These are phyloP conservation scores for Galeruca laticollis DNA, from an alignment of 2,888 invertebrate genomes.

Conservation along the genomic window DNA sequence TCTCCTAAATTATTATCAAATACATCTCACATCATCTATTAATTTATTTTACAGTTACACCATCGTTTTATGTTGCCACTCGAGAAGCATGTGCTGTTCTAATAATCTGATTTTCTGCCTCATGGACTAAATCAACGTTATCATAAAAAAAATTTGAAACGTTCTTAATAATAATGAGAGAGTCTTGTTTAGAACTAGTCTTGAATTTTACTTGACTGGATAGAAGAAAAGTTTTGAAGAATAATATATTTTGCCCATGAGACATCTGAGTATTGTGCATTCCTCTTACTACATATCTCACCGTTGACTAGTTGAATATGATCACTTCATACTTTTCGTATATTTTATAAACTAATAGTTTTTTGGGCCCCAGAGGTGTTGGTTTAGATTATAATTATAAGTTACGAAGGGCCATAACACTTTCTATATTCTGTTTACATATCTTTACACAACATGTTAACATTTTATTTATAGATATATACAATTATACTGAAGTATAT, in stretches of 20 bases:
- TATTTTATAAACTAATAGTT: constrained; percentile 44
- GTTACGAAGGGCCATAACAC: constrained; percentile 52
- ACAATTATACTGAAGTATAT: constrained; percentile 52
- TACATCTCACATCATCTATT: constrained; percentile 17
- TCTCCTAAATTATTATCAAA: constrained; percentile 26
- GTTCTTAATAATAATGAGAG: too few relatives aligned
- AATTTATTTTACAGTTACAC: constrained; percentile 24
- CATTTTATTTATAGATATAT: constrained; percentile 64
- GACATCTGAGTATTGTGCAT: constrained; percentile 14
- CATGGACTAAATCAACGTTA: constrained; percentile 5
- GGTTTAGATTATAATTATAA: constrained; percentile 50
- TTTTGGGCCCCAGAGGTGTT: constrained; percentile 57
- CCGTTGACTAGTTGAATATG: constrained; percentile 15
- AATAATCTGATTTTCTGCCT: constrained; percentile 11
- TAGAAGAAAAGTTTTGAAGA: not conserved
- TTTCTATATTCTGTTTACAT: constrained; percentile 51
- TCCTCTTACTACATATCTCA: constrained; percentile 16
- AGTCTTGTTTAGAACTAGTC: too few relatives aligned
- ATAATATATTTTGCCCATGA: constrained; percentile 9
- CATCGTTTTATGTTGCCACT: constrained; percentile 22
- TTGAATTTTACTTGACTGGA: not conserved
- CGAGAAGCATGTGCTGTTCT: constrained; percentile 28
- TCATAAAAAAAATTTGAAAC: too few relatives aligned
- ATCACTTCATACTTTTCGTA: constrained; percentile 19
- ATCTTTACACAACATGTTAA: constrained; percentile 62